Evolutionary conservation across 2,797 vertebrate genomes (phyloP).

Genomic region (Chelon auratus): DNA sequence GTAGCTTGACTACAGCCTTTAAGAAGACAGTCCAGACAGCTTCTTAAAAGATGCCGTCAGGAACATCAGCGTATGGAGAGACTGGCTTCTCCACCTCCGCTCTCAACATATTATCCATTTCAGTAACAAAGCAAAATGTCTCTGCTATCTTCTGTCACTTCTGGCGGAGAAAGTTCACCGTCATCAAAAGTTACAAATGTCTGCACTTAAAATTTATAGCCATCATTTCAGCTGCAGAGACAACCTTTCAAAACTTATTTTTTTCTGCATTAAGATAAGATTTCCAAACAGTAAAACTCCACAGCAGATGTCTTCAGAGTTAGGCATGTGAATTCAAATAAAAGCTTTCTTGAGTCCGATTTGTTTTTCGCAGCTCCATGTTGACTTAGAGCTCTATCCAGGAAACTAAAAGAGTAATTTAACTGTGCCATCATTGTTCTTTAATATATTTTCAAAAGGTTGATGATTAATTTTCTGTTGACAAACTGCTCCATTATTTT

Average conservation of each 20-base stretch:
- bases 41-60: conserved; percentile 63
- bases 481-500: background rate
- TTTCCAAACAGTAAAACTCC: conserved; percentile 2
- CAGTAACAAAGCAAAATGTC: conserved; percentile 62
- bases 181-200: conserved; percentile 52
- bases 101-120: conserved; percentile 65
- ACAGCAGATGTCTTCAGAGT: background rate
- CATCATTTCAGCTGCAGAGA: conserved; percentile 28
- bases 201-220: conserved; percentile 34
- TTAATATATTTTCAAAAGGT: background rate
- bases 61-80: conserved; percentile 62
- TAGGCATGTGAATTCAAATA: conserved; percentile 2
- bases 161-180: conserved; percentile 27
- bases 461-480: background rate
- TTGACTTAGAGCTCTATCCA: background rate
- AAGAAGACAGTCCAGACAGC: conserved; percentile 63
- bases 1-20: conserved; percentile 48
- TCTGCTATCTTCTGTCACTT: conserved; percentile 39
- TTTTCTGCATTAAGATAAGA: background rate
- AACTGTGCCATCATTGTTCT: background rate
- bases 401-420: background rate
- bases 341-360: background rate
- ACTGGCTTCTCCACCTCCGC: conserved; percentile 57
- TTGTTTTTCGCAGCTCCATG: background rate
- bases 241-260: conserved; percentile 29